A percentile compares a stretch with the other conserved stretches of the same genome.
Evolutionary conservation across 2,888 invertebrate species (phyloP).

Genomic region (Apamea monoglypha): DNA sequence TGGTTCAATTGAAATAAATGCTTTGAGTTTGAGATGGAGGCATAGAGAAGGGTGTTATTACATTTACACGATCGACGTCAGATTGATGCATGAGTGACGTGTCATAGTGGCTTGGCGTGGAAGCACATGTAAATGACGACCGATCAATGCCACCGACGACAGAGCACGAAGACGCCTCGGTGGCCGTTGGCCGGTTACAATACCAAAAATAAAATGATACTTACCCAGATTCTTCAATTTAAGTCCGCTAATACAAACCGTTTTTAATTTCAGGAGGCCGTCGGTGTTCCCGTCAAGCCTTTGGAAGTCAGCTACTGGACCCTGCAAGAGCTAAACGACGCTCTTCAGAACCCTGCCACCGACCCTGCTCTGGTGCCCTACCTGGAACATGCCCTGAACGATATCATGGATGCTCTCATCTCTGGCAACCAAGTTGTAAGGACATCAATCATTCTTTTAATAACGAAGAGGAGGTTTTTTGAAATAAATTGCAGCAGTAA

Average conservation of each 20-base stretch:
- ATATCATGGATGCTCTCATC: conserved; percentile 60
- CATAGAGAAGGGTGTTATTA: background rate
- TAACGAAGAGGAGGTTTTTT: background rate
- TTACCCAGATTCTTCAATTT: background rate
- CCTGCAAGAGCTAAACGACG: conserved; percentile 59
- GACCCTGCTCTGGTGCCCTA: conserved; percentile 64
- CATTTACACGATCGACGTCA: background rate
- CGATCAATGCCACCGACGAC: too few relatives aligned
- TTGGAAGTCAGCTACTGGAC: conserved; percentile 70
- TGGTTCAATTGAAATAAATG: too few relatives aligned
- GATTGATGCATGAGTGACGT: background rate
- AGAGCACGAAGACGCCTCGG: too few relatives aligned
- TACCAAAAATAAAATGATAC: background rate
- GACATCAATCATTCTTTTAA: background rate
- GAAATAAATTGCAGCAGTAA: background rate
- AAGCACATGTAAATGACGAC: background rate
- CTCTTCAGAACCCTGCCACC: conserved; percentile 60
- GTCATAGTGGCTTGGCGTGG: background rate
- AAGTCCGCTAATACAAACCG: background rate
- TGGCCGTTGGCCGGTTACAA: background rate
- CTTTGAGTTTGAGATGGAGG: too few relatives aligned
- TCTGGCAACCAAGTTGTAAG: conserved; percentile 64
- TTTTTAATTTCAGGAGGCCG: conserved; percentile 63
- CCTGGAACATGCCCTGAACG: conserved; percentile 67
- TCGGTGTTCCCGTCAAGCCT: conserved; percentile 68